These are phyloP conservation scores for Aleadryas rufinucha DNA, from an alignment of 2,113 vertebrate genomes.

Conservation along the genomic window DNA sequence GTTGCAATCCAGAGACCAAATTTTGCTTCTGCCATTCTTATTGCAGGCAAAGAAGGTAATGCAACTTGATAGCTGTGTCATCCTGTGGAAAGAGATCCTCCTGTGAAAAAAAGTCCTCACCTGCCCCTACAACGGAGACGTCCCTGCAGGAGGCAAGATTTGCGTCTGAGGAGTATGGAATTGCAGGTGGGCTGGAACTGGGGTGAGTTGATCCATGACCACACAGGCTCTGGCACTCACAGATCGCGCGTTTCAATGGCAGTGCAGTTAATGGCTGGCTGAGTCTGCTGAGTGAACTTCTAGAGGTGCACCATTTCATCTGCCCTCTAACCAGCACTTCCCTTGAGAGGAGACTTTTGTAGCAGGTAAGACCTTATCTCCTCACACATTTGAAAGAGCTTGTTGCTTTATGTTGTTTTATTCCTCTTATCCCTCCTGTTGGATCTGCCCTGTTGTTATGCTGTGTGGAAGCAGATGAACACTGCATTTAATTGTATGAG, in stretches of 20 bases:
- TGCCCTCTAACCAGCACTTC: not conserved
- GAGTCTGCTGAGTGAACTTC: not conserved
- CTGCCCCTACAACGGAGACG: not conserved
- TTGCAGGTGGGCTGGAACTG: not conserved
- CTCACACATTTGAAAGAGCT: not conserved
- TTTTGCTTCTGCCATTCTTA: not conserved
- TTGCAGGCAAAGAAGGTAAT: not conserved
- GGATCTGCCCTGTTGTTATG: not conserved
- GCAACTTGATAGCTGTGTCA: no score
- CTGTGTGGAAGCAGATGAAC: not conserved
- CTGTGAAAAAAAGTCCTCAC: not conserved
- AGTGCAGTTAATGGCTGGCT: not conserved
- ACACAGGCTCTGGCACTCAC: not conserved
- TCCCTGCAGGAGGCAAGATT: not conserved
- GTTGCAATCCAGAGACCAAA: not conserved
- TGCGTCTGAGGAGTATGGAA: not conserved
- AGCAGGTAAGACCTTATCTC: not conserved
- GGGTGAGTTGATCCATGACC: not conserved
- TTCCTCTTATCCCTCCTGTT: not conserved
- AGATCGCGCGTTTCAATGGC: rapidly evolving
- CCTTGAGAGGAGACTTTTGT: not conserved
- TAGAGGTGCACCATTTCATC: not conserved
- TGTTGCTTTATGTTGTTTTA: not conserved
- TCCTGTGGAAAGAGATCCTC: not conserved
- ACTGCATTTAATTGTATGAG: not conserved